A percentile compares a stretch with the other conserved stretches of the same genome.
These are phyloP conservation scores for Micromesistius poutassou DNA, from an alignment of 2,797 vertebrate genomes.

Conservation along the genomic window DNA sequence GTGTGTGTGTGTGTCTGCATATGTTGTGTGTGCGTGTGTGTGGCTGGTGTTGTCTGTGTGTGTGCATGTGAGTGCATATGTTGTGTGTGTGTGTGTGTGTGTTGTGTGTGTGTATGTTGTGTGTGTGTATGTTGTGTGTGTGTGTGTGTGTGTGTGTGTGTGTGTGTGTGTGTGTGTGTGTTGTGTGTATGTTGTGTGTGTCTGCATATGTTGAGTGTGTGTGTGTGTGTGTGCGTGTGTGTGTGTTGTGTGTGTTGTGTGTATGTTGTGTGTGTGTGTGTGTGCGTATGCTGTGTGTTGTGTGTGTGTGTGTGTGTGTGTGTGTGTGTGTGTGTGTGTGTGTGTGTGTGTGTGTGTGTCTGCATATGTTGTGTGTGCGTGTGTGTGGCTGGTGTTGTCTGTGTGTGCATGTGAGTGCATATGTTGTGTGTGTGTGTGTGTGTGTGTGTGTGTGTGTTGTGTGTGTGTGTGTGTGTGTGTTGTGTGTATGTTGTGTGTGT, in stretches of 20 bases:
- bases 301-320: neutral
- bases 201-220: neutral
- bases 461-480: neutral
- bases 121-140: neutral
- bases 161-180: neutral
- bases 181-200: neutral
- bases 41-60: neutral
- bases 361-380: neutral
- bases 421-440: neutral
- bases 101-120: neutral
- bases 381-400: neutral
- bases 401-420: neutral
- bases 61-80: constrained; percentile 41
- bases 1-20: neutral
- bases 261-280: neutral
- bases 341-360: neutral
- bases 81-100: constrained; percentile 35
- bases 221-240: neutral
- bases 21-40: neutral
- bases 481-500: neutral
- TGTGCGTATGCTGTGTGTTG: neutral
- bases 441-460: neutral
- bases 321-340: neutral
- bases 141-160: neutral
- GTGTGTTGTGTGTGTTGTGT: constrained; percentile 4